Evolutionary conservation across 1,140 invertebrate genomes (phyloP).

Genomic region (Paracyclopina nana): DNA sequence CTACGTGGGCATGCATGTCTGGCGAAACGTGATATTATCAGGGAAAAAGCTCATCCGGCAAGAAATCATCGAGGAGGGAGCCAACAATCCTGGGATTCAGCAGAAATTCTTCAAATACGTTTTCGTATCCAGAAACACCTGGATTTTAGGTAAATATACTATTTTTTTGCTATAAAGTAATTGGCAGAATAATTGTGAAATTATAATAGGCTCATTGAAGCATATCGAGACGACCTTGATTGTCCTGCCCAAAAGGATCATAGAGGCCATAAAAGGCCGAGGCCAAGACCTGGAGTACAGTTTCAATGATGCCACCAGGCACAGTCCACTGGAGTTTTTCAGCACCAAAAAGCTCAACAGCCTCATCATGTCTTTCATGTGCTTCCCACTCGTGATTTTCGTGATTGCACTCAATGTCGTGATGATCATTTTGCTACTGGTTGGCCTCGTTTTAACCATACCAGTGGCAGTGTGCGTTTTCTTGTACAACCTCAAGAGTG

Average conservation of each 20-base stretch:
- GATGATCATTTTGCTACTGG: neutral
- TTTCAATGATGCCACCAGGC: neutral
- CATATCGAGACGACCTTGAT: neutral
- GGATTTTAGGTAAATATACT: too few species aligned
- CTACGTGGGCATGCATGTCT: neutral
- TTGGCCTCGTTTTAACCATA: neutral
- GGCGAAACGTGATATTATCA: neutral
- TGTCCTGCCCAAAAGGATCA: constrained; percentile 1
- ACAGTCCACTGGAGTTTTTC: neutral
- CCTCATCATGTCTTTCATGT: neutral
- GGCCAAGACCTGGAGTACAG: constrained; percentile 1
- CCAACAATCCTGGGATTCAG: neutral
- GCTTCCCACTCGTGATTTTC: neutral
- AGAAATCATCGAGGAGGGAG: neutral
- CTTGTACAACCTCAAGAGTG: neutral
- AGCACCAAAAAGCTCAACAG: neutral
- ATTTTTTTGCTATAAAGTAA: too few species aligned
- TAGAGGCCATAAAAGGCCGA: neutral
- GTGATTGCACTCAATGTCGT: neutral
- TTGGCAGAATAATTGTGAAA: too few species aligned
- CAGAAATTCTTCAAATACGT: neutral
- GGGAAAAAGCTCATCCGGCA: neutral
- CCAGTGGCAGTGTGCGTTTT: neutral
- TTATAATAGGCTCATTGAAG: neutral
- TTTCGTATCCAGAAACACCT: constrained; percentile 2